These are phyloP conservation scores for Micoletzkya japonica DNA, from an alignment of 2,888 invertebrate species.

Conservation along the genomic window DNA sequence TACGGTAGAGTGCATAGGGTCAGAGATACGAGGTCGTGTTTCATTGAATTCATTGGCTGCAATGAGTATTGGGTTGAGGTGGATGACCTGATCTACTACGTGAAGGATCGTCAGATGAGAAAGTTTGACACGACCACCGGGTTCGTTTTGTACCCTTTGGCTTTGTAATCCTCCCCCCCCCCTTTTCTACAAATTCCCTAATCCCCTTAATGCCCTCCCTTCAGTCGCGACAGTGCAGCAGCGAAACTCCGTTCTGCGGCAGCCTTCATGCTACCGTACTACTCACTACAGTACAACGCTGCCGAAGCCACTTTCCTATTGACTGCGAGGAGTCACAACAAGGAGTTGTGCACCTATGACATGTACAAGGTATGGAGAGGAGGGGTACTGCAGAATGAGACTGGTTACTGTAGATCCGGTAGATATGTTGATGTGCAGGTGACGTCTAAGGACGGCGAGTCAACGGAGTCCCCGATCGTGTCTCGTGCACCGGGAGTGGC, in stretches of 20 bases:
- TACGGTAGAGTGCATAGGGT: too few relatives aligned
- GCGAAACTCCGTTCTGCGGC: slow-evolving; percentile 79
- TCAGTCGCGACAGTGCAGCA: slow-evolving; percentile 81
- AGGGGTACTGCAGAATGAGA: not conserved
- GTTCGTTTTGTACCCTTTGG: slow-evolving; percentile 40
- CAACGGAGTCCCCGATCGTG: slow-evolving; percentile 48
- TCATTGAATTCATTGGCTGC: too few relatives aligned
- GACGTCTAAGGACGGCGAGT: slow-evolving; percentile 65
- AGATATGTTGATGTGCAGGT: slow-evolving; percentile 27
- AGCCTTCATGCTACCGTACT: slow-evolving; percentile 62
- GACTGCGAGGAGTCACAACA: slow-evolving; percentile 77
- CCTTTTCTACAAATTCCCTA: not conserved
- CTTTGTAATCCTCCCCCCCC: not conserved
- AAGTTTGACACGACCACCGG: slow-evolving; percentile 89
- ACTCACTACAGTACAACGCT: slow-evolving; percentile 92
- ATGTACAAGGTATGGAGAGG: slow-evolving; percentile 75
- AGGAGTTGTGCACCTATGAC: slow-evolving; percentile 91
- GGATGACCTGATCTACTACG: slow-evolving; percentile 89
- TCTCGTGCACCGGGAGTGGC: slow-evolving; percentile 85
- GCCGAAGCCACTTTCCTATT: slow-evolving; percentile 92
- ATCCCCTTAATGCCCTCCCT: not conserved
- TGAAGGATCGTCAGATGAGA: slow-evolving; percentile 87
- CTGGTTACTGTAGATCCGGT: not conserved
- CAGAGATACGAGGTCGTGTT: too few relatives aligned
- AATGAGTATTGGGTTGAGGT: too few relatives aligned